phyloP scores from a whole-genome alignment of 2,113 vertebrate genomes.

The Phaetusa simplex region DNA sequence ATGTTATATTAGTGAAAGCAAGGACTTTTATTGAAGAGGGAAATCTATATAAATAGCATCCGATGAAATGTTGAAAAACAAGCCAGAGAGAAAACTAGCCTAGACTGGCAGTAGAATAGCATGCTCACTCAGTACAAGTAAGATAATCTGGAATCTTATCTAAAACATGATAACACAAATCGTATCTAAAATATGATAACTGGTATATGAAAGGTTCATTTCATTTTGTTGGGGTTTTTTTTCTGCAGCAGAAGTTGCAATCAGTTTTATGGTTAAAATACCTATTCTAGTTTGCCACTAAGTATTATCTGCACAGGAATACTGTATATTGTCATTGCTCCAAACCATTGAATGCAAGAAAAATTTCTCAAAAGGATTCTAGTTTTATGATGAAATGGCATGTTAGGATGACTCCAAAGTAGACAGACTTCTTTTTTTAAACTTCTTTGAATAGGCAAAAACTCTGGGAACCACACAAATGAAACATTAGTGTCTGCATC shows the following conservation, averaged over 20 bases:
- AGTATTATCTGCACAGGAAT: neutral
- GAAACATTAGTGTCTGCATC: neutral
- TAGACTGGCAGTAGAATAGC: neutral
- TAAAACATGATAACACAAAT: neutral
- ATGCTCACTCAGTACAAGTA: neutral
- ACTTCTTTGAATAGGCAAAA: neutral
- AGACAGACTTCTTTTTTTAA: neutral
- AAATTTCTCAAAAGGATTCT: neutral
- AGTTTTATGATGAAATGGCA: neutral
- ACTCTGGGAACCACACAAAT: neutral
- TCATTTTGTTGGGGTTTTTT: neutral
- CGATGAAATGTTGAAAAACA: neutral
- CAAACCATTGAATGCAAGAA: neutral
- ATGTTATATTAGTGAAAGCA: conserved; percentile 47
- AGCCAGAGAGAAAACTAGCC: neutral
- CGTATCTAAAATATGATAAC: neutral
- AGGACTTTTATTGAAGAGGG: neutral
- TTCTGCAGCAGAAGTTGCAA: neutral
- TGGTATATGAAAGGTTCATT: neutral
- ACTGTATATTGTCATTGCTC: neutral
- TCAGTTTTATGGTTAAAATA: neutral
- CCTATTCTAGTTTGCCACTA: neutral
- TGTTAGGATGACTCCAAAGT: neutral
- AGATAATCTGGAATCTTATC: neutral
- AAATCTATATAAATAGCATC: conserved; percentile 28